Evolutionary conservation across 2,888 invertebrate genomes (phyloP), one percentile per base, ranked within the genome.

Genomic region (Psococerastis gibbosa): DNA sequence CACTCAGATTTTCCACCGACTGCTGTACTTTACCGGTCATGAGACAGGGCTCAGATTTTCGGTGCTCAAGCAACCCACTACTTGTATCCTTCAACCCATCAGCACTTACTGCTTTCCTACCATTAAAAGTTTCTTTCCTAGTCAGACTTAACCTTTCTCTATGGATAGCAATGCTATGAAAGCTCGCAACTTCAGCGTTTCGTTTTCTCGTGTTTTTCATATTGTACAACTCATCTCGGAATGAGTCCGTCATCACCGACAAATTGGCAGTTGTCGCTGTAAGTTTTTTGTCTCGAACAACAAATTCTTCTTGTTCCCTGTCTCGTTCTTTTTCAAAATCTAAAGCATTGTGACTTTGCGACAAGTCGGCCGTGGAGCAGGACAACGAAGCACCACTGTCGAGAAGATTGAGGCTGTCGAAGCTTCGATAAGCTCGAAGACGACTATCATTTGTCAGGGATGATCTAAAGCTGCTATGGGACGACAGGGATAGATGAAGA

Each of bases 1-100:
- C 81, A 55, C 80, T 80, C 50, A 82, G 65, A 66, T 81, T 81
- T 57, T 82, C 81, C 17, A 73, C 73, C 35, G 80, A 80, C 52
- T 43, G 52, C 52, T 38, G 49, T 43, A 48, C 49, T 43, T 47
- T 51, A 47, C 8, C 27, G 6, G 44, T 46, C 46, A 43, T 49
- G 50, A 18, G 23, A 33, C 43, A 22, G 9, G 43, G 43, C 52
- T 52, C 22, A 51, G 49, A 15, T 52, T 55, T 46, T 42, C 43
- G 20, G 22, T 34, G 22, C 34, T 34, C 18, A 31, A 17, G 16
- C 31, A 31, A 20, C 31, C 18, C 16, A 20, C 22, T 13, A 23
- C 32, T 16, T 22, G 22, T 3, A 20, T 17, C 3, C 32, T 27
- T 15, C 32, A 32, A 22, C 32, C 41, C 22, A 22, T 45, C 38